Evolutionary conservation across 2,888 invertebrate genomes (phyloP).

Genomic region (Torymus auratus): DNA sequence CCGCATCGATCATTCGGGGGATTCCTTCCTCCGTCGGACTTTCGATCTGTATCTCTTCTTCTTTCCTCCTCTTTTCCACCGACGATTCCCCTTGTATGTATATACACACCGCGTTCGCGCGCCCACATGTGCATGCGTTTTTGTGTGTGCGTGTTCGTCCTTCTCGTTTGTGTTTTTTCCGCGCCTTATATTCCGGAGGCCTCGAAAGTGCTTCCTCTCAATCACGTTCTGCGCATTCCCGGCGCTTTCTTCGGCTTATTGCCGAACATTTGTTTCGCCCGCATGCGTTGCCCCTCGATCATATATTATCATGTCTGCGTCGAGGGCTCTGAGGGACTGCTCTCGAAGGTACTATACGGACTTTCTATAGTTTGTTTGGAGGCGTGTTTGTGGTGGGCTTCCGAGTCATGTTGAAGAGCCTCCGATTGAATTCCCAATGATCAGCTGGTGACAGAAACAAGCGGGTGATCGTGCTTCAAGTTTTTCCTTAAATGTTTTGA

Average conservation of each 20-base stretch:
- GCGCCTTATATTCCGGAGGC: conserved; percentile 36
- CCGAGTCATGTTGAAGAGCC: background rate
- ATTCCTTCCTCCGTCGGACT: conserved; percentile 58
- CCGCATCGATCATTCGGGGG: conserved; percentile 65
- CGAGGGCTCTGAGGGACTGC: too few relatives aligned
- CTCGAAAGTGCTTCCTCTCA: conserved; percentile 13
- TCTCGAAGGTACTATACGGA: too few relatives aligned
- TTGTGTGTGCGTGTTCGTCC: background rate
- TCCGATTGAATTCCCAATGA: conserved; percentile 1
- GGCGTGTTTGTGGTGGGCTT: conserved; percentile 7
- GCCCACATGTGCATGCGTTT: background rate
- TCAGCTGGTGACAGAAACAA: background rate
- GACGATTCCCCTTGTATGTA: background rate
- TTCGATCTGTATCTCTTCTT: conserved; percentile 55
- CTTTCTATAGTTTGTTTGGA: too few relatives aligned
- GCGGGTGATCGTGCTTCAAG: too few relatives aligned
- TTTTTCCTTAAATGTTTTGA: too few relatives aligned
- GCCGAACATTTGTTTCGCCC: conserved; percentile 52
- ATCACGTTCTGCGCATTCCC: conserved; percentile 52
- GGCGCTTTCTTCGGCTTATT: conserved; percentile 50
- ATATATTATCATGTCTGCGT: conserved; percentile 28
- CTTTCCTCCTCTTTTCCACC: conserved; percentile 18
- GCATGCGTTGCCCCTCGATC: conserved; percentile 16
- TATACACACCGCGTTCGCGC: conserved; percentile 13
- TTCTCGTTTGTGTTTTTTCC: conserved; percentile 3